Conservation (phyloP, 2,888 invertebrate genomes). For the Ectemnius cavifrons region DNA sequence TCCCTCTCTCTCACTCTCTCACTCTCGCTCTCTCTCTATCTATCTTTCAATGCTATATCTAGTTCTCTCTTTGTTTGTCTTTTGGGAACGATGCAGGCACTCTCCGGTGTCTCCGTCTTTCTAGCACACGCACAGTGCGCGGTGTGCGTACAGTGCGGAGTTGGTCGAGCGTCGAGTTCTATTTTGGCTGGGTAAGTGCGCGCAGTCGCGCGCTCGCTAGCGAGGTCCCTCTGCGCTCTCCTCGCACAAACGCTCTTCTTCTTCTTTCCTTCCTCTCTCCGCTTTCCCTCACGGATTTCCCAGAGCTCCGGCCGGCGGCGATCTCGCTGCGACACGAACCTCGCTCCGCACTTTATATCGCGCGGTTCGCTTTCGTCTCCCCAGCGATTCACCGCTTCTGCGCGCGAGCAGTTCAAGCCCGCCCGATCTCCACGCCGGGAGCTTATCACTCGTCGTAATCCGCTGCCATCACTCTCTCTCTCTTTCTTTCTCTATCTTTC, state of each 20-base stretch:
- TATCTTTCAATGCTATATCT: background rate
- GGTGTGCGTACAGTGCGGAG: too few species aligned
- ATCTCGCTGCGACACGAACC: conserved; percentile 1
- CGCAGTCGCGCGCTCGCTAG: conserved; percentile 56
- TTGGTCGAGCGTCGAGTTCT: conserved; percentile 36
- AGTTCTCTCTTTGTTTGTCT: conserved; percentile 32
- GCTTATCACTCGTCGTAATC: conserved; percentile 71
- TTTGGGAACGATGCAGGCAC: conserved; percentile 1
- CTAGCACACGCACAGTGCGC: too few species aligned
- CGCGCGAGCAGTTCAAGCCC: conserved; percentile 18
- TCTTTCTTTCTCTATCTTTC: background rate
- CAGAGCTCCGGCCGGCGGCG: background rate
- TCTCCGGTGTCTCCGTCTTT: conserved; percentile 27
- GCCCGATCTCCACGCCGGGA: conserved; percentile 33
- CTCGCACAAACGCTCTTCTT: conserved; percentile 4
- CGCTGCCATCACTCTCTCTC: conserved; percentile 70
- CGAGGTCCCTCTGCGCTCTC: background rate
- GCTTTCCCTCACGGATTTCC: background rate
- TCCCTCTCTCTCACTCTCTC: background rate
- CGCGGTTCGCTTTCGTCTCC: conserved; percentile 10
- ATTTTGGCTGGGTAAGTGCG: conserved; percentile 55
- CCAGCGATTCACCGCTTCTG: conserved; percentile 7
- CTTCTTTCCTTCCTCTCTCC: conserved; percentile 36
- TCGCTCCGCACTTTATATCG: conserved; percentile 27
- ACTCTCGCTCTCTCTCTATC: background rate